These are phyloP conservation scores for Calyptomena viridis DNA, from an alignment of 2,113 vertebrate genomes.

Conservation along the genomic window DNA sequence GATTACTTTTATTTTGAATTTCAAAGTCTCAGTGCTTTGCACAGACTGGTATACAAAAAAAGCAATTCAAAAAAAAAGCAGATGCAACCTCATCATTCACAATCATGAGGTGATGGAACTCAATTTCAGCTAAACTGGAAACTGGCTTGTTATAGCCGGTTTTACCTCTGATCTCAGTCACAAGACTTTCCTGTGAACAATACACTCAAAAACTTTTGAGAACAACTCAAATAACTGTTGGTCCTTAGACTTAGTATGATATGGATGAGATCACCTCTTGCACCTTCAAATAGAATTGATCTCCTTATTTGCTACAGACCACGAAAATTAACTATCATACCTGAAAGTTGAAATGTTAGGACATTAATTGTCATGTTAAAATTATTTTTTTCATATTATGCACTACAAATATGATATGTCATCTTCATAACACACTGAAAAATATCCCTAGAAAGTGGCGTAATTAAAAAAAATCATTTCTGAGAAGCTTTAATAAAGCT, in stretches of 20 bases:
- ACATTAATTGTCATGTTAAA: conserved; percentile 47
- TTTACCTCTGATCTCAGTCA: neutral
- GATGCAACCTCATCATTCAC: neutral
- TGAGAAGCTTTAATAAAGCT: conserved; percentile 4
- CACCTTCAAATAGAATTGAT: conserved; percentile 39
- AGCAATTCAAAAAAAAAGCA: neutral
- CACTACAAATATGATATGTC: neutral
- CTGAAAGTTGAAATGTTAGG: conserved; percentile 61
- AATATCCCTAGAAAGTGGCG: neutral
- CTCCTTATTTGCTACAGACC: conserved; percentile 15
- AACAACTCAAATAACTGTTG: conserved; percentile 3
- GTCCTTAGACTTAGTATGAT: neutral
- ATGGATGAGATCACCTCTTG: neutral
- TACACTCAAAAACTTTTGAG: neutral
- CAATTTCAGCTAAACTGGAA: neutral
- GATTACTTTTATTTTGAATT: neutral
- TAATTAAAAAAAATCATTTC: neutral
- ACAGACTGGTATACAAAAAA: neutral
- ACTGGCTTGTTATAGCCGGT: neutral
- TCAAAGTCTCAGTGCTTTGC: neutral
- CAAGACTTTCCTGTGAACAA: neutral
- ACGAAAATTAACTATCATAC: conserved; percentile 30
- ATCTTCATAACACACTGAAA: neutral
- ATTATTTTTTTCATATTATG: neutral
- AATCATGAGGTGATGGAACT: neutral